Conservation (phyloP, 2,113 vertebrate species). For the Lepisosteus oculatus region DNA sequence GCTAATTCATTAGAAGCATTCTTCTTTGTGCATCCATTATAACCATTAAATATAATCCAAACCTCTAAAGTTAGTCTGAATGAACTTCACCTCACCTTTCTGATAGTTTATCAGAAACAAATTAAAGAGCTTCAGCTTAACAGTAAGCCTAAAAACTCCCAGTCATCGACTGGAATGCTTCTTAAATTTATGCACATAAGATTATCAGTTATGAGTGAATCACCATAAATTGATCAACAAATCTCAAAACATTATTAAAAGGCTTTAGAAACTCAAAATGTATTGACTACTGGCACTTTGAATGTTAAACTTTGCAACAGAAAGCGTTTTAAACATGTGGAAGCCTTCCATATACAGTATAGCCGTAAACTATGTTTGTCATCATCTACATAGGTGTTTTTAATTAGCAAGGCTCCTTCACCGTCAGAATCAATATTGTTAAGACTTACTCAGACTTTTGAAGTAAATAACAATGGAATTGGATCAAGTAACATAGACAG, state of each 20-base stretch:
- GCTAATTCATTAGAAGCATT: too few relatives aligned
- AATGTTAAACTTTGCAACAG: conserved; percentile 52
- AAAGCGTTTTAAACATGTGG: conserved; percentile 63
- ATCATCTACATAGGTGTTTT: conserved; percentile 52
- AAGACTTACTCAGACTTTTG: conserved; percentile 32
- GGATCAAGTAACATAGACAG: conserved; percentile 34
- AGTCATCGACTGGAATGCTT: too few relatives aligned
- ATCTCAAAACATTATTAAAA: conserved; percentile 64
- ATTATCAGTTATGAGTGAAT: conserved; percentile 58
- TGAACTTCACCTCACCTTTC: too few relatives aligned
- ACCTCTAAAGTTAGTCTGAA: too few relatives aligned
- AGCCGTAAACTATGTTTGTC: conserved; percentile 53
- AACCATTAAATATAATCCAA: too few relatives aligned
- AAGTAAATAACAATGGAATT: conserved; percentile 33
- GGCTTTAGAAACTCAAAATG: conserved; percentile 47
- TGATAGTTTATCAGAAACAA: too few relatives aligned
- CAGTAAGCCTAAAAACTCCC: too few relatives aligned
- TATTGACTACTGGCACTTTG: conserved; percentile 52
- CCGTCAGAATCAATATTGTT: conserved; percentile 54
- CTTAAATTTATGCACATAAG: conserved; percentile 16
- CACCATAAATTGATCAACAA: conserved; percentile 56
- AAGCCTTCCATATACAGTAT: conserved; percentile 52
- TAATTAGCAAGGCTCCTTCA: conserved; percentile 50
- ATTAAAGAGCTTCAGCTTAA: too few relatives aligned
- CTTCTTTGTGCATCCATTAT: too few relatives aligned